Evolutionary conservation across 1,140 invertebrate genomes (phyloP).

Genomic region (Tetramorium parvispinum): DNA sequence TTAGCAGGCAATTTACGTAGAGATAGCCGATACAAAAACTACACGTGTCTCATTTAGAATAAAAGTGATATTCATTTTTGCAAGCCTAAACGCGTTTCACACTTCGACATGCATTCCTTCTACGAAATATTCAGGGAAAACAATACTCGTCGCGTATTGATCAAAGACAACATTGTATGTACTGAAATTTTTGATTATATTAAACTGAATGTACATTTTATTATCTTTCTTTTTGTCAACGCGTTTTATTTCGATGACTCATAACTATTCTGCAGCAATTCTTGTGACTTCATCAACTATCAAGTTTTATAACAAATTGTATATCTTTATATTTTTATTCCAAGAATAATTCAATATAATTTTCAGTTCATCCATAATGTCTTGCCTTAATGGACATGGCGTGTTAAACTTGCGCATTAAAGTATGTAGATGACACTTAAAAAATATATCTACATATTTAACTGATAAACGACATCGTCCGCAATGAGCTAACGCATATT

Average conservation of each 20-base stretch:
- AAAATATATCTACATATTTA: conserved; percentile 39
- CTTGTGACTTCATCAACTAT: not conserved
- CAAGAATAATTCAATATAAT: conserved; percentile 1
- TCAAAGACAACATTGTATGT: conserved; percentile 16
- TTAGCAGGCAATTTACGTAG: conserved; percentile 75
- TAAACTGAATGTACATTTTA: conserved; percentile 13
- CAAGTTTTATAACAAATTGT: conserved; percentile 28
- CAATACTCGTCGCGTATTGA: conserved; percentile 1
- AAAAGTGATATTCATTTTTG: conserved; percentile 62
- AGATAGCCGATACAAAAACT: conserved; percentile 72
- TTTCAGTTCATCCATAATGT: conserved; percentile 31
- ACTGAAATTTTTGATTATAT: not conserved
- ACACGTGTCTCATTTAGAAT: conserved; percentile 68
- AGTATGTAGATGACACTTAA: conserved; percentile 49
- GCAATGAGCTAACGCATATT: conserved; percentile 65
- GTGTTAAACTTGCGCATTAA: conserved; percentile 43
- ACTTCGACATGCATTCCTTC: conserved; percentile 55
- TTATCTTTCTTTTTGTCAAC: not conserved
- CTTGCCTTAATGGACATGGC: conserved; percentile 59
- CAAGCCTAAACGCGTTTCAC: conserved; percentile 47
- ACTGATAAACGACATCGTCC: conserved; percentile 59
- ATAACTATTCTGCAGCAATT: not conserved
- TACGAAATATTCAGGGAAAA: conserved; percentile 44
- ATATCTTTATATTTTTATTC: not conserved
- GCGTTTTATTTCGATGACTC: not conserved